Evolutionary conservation across 2,888 invertebrate species (phyloP), one percentile per base, ranked within the genome.

Genomic region (Tuta absoluta): DNA sequence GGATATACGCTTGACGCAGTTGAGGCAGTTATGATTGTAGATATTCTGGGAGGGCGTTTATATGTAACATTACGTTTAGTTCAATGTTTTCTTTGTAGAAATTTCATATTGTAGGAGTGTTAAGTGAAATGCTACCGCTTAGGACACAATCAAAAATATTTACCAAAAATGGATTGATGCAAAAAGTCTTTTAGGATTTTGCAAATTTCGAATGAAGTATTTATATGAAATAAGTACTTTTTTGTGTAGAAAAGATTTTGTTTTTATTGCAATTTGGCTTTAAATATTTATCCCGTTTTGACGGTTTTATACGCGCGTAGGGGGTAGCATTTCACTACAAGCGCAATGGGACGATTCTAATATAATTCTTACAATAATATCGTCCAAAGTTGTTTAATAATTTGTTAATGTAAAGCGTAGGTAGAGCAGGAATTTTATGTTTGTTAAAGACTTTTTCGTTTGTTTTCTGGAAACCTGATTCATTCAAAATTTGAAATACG

Each of bases 331-430:
- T 89, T 76, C 85, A 85, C 68, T 66, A 66, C 75, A 77, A 86
- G 77, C 85, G 77, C 71, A 70, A 74, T 81, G 79, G 91, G 91
- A 89, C 91, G 91, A 91, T 91, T 86, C 84, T 90, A 87, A 91
- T 91, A 91, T 91, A 91, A 91, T 91, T 91, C 91, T 91, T 91
- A 91, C 87, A 89, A 88, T 88, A 85, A 90, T 84, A 89, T 91
- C 91, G 91, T 91, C 91, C 91, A 77, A 75, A 87, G 80, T 87
- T 84, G 84, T 88, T 88, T 87, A 82, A 84, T 85, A 80, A 88
- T 87, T 89, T 87, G 89, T 91, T 91, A 84, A 84, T 86, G 79
- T 86, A 82, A 84, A 84, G 70, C 75, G 75, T 89, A 87, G 84
- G 74, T 84, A 82, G 81, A 82, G 73, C 86, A 78, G 84, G 85